Evolutionary conservation across 2,888 invertebrate species (phyloP).

Genomic region (Protonemura montana): DNA sequence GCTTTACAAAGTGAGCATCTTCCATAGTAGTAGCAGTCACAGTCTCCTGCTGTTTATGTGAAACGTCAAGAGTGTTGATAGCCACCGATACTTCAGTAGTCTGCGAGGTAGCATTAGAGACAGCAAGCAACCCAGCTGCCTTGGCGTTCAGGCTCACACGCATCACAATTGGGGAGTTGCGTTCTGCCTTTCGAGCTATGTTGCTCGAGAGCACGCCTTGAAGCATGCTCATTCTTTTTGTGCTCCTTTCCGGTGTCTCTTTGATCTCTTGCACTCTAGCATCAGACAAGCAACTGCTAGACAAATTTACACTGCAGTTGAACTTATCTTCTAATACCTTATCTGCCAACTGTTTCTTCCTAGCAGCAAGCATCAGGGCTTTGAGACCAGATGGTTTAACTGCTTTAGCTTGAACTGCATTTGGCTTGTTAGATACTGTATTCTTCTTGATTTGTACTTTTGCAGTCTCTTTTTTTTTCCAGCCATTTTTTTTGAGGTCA

Average conservation of each 20-base stretch:
- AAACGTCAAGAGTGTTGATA: too few species aligned
- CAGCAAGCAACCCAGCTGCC: neutral
- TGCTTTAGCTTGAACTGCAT: constrained; percentile 48
- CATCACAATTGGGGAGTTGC: constrained; percentile 14
- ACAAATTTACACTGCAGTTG: constrained; percentile 40
- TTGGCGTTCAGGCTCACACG: neutral
- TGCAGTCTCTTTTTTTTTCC: constrained; percentile 62
- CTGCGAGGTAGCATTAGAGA: too few species aligned
- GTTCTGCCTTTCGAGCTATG: neutral
- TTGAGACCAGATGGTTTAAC: constrained; percentile 1
- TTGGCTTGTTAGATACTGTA: constrained; percentile 51
- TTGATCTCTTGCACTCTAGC: constrained; percentile 42
- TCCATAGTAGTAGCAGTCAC: too few species aligned
- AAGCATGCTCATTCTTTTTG: constrained; percentile 47
- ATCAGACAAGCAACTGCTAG: neutral
- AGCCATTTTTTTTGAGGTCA: constrained; percentile 60
- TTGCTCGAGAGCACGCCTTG: constrained; percentile 50
- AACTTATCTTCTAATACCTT: constrained; percentile 41
- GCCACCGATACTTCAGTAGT: too few species aligned
- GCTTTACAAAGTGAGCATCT: too few species aligned
- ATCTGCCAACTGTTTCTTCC: neutral
- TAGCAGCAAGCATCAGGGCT: neutral
- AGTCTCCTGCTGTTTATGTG: too few species aligned
- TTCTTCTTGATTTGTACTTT: constrained; percentile 29
- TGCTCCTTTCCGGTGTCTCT: constrained; percentile 45